Evolutionary conservation across 2,888 invertebrate genomes (phyloP).

Genomic region (Melitaea athalia): DNA sequence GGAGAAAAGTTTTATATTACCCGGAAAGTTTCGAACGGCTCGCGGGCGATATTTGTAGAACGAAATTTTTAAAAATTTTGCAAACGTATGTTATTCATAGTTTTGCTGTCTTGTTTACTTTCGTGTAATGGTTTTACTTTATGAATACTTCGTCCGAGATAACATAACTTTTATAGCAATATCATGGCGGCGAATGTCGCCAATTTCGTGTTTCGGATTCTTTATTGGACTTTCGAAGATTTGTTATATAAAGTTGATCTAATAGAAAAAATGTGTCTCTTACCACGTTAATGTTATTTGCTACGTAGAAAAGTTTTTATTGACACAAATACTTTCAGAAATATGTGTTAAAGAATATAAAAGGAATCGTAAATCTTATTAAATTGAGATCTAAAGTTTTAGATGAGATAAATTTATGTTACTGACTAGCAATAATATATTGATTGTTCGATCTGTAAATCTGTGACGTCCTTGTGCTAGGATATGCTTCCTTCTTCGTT

Average conservation of each 20-base stretch:
- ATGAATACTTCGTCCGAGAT: background rate
- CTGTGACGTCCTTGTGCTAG: no score
- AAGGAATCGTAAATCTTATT: background rate
- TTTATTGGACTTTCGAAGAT: constrained; percentile 3
- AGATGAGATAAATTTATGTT: background rate
- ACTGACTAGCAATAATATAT: no score
- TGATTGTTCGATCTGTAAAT: no score
- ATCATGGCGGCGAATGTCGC: background rate
- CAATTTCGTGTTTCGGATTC: background rate
- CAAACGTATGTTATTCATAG: constrained; percentile 22
- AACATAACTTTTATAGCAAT: background rate
- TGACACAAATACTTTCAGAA: background rate
- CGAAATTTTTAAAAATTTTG: constrained; percentile 28
- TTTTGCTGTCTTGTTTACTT: constrained; percentile 14
- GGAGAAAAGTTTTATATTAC: constrained; percentile 46
- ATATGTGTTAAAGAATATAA: background rate
- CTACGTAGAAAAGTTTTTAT: background rate
- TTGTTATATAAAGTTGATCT: constrained; percentile 8
- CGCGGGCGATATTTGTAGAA: constrained; percentile 32
- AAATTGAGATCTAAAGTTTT: background rate
- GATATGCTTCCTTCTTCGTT: no score
- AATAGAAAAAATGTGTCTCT: constrained; percentile 3
- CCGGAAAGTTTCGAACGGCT: constrained; percentile 31
- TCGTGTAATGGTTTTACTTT: constrained; percentile 5
- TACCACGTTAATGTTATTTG: background rate